A percentile compares a stretch with the other conserved stretches of the same genome.
Conservation (phyloP, 2,888 invertebrate genomes). For the Dryocosmus kuriphilus region DNA sequence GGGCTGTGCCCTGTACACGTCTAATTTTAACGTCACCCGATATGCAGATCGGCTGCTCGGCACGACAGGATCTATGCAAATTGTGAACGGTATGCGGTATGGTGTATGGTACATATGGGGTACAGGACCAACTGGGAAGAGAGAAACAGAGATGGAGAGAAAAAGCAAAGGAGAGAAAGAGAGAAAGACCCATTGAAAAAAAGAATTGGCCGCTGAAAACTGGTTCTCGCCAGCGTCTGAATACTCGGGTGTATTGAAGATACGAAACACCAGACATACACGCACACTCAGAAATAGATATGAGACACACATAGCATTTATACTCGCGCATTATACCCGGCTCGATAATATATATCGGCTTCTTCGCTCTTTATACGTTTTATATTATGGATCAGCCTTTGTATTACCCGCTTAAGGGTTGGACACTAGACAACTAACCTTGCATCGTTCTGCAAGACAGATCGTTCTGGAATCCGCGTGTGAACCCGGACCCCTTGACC, state of each 20-base stretch:
- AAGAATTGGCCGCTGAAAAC: conserved; percentile 61
- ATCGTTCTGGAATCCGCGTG: conserved; percentile 39
- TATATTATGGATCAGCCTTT: conserved; percentile 64
- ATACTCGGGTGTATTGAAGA: conserved; percentile 52
- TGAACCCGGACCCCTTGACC: conserved; percentile 43
- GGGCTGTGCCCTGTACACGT: conserved; percentile 64
- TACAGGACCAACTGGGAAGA: conserved; percentile 52
- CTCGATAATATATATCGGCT: conserved; percentile 71
- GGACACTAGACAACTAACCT: conserved; percentile 48
- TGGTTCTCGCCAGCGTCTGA: conserved; percentile 58
- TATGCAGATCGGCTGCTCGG: conserved; percentile 72
- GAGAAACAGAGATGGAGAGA: conserved; percentile 52
- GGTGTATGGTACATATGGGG: conserved; percentile 45
- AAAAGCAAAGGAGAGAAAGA: conserved; percentile 41
- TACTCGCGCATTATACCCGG: conserved; percentile 56
- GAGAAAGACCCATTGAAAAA: conserved; percentile 46
- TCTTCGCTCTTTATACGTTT: conserved; percentile 66
- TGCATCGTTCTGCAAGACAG: not conserved
- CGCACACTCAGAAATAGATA: conserved; percentile 51
- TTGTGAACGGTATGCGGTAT: conserved; percentile 56
- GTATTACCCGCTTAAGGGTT: conserved; percentile 48
- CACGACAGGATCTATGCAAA: conserved; percentile 74
- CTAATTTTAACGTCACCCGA: conserved; percentile 77
- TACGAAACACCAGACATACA: conserved; percentile 56
- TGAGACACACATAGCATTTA: conserved; percentile 50